Conservation (phyloP, 1,140 invertebrate species). For the Aphelenchoides besseyi region DNA sequence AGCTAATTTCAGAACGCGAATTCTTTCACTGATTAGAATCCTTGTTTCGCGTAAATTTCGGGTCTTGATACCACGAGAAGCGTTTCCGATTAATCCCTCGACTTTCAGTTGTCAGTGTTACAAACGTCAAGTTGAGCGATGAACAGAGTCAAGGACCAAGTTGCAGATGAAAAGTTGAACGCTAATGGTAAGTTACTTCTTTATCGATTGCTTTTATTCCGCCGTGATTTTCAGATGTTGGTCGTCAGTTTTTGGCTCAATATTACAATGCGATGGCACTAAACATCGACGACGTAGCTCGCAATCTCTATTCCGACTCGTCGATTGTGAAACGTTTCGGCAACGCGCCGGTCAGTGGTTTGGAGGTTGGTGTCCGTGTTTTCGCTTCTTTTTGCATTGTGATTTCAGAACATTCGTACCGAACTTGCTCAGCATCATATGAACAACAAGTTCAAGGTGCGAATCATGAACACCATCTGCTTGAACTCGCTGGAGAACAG, state of each 20-base stretch:
- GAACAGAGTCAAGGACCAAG: background rate
- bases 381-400: background rate
- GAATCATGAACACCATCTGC: slow-evolving; percentile 9
- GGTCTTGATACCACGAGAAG: no score
- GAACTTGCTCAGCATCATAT: background rate
- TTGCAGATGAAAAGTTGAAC: background rate
- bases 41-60: no score
- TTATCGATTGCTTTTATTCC: background rate
- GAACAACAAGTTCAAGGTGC: slow-evolving; percentile 11
- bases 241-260: background rate
- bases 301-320: background rate
- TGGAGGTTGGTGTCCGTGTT: slow-evolving; percentile 14
- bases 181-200: slow-evolving; percentile 1
- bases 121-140: background rate
- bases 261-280: slow-evolving; percentile 3
- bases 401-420: slow-evolving; percentile 4
- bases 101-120: no score
- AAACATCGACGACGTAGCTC: background rate
- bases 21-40: no score
- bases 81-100: no score
- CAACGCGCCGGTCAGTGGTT: background rate
- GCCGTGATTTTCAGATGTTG: slow-evolving; percentile 11
- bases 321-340: slow-evolving; percentile 20
- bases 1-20: no score
- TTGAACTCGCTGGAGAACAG: slow-evolving; percentile 12